A percentile compares a stretch with the other conserved stretches of the same genome.
Conservation (phyloP, 1,140 invertebrate genomes). For the Sarcophaga peregrina region DNA sequence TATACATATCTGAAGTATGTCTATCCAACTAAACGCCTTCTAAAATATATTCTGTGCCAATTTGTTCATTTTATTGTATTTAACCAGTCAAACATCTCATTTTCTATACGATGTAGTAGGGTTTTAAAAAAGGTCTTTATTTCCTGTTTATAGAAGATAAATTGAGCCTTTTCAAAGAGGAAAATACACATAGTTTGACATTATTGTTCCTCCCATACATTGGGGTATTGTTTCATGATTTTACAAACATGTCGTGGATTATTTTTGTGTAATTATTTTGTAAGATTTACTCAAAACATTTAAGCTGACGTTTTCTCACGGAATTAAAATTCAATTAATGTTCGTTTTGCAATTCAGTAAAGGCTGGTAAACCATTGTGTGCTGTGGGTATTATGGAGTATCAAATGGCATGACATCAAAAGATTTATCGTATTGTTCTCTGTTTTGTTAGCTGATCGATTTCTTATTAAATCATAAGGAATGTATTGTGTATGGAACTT, state of each 20-base stretch:
- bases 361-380: too few species aligned
- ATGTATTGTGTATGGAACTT: neutral
- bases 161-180: too few species aligned
- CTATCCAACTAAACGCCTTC: neutral
- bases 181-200: neutral
- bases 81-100: too few species aligned
- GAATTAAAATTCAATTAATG: neutral
- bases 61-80: neutral
- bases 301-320: neutral
- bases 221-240: neutral
- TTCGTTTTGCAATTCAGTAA: too few species aligned
- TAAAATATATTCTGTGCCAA: neutral
- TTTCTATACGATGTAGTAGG: neutral
- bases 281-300: neutral
- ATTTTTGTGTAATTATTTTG: constrained; percentile 21
- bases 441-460: neutral
- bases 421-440: neutral
- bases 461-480: neutral
- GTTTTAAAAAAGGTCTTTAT: neutral
- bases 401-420: constrained; percentile 2
- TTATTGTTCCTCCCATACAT: neutral
- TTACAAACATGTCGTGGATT: neutral
- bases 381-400: neutral
- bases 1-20: too few species aligned
- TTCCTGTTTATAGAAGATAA: too few species aligned